Conservation (phyloP, 2,113 vertebrate genomes). For the Solenodon paradoxus region DNA sequence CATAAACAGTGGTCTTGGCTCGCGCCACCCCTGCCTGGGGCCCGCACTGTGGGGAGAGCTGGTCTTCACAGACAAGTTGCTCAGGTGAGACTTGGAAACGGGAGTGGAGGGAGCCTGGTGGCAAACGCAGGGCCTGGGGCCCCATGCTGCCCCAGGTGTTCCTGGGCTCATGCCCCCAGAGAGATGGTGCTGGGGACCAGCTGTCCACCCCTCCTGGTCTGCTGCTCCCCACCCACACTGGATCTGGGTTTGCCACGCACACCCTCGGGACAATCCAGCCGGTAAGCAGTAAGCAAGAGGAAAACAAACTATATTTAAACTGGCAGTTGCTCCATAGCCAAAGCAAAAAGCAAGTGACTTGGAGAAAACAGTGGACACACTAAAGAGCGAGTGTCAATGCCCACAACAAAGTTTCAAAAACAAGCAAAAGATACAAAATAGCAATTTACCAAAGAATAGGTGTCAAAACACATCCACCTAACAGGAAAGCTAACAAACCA, state of each 20-base stretch:
- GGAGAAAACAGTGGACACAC: conserved; percentile 13
- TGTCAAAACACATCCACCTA: not conserved
- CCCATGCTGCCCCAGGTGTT: not conserved
- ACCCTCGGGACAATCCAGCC: not conserved
- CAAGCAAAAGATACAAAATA: not conserved
- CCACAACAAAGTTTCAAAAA: not conserved
- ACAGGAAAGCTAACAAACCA: not conserved
- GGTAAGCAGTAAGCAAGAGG: conserved; percentile 39
- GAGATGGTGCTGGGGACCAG: not conserved
- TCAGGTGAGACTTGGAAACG: not conserved
- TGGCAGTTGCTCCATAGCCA: conserved; percentile 64
- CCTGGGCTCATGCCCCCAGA: not conserved
- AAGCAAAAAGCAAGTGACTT: conserved; percentile 56
- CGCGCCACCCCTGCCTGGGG: not conserved
- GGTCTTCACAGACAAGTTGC: not conserved
- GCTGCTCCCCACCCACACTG: not conserved
- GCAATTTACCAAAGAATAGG: not conserved
- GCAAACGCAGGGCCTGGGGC: not conserved
- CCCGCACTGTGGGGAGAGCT: not conserved
- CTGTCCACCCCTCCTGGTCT: not conserved
- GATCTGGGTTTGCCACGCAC: conserved; percentile 37
- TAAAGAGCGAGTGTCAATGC: not conserved
- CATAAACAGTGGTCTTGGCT: not conserved
- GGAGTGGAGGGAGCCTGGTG: not conserved
- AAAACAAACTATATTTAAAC: conserved; percentile 79